phyloP scores from a whole-genome alignment of 1,140 invertebrate genomes.

The Apis florea region DNA sequence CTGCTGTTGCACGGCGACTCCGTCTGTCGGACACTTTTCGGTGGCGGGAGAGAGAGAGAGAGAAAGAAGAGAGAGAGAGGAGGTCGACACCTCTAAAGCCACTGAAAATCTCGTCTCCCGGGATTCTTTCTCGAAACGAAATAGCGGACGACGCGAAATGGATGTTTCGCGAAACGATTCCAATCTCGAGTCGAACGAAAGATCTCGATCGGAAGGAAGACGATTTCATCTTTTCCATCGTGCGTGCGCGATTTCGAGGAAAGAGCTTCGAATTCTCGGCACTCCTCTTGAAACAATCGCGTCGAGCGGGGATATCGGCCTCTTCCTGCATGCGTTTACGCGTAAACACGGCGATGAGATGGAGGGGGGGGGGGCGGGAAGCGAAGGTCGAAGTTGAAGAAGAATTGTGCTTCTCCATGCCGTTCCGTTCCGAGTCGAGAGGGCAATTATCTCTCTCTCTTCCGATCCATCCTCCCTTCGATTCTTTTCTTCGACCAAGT shows the following conservation, averaged over 20 bases:
- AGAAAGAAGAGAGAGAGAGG: neutral
- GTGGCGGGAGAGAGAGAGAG: neutral
- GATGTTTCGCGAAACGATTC: neutral
- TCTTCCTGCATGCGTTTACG: conserved; percentile 23
- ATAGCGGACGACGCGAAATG: too few relatives aligned
- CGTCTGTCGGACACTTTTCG: neutral
- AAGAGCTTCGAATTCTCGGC: neutral
- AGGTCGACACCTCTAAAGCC: neutral
- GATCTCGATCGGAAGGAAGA: neutral
- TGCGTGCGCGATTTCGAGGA: too few relatives aligned
- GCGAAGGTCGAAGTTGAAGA: too few relatives aligned
- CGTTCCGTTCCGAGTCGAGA: too few relatives aligned
- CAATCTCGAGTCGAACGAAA: neutral
- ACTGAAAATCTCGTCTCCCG: conserved; percentile 9
- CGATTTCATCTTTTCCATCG: too few relatives aligned
- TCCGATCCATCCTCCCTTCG: too few relatives aligned
- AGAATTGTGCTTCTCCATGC: too few relatives aligned
- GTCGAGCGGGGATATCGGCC: neutral
- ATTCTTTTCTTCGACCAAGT: too few relatives aligned
- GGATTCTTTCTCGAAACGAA: neutral
- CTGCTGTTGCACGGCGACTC: neutral
- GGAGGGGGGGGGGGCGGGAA: too few relatives aligned
- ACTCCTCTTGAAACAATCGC: neutral
- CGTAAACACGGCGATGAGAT: too few relatives aligned
- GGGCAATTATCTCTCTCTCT: too few relatives aligned